phyloP scores from a whole-genome alignment of 2,113 vertebrate genomes.

The Vidua chalybeata region DNA sequence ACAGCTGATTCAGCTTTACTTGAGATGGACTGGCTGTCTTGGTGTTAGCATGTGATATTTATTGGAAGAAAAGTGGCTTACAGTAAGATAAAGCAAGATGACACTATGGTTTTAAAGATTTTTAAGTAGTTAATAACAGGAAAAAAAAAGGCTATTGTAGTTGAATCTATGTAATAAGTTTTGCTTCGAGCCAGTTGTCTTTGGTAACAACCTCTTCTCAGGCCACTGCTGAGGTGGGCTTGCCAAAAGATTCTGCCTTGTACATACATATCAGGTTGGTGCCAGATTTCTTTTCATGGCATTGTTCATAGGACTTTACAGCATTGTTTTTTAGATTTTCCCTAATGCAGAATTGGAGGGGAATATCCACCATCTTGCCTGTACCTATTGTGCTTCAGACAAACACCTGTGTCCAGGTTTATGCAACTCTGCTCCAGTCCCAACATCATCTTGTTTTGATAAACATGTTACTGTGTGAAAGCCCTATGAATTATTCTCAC shows the following conservation, averaged over 20 bases:
- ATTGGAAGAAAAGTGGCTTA: background rate
- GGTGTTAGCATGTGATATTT: background rate
- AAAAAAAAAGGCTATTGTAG: background rate
- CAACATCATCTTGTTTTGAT: background rate
- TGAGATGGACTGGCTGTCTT: background rate
- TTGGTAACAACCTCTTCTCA: background rate
- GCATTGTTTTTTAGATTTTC: background rate
- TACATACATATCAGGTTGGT: background rate
- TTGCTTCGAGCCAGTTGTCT: background rate
- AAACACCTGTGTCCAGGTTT: background rate
- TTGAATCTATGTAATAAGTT: background rate
- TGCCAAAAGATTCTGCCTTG: background rate
- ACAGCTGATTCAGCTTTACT: background rate
- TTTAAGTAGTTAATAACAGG: background rate
- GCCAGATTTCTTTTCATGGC: background rate
- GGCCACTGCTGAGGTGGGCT: background rate
- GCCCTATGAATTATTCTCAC: background rate
- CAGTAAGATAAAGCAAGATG: background rate
- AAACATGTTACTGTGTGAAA: background rate
- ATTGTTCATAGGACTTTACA: background rate
- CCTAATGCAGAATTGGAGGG: background rate
- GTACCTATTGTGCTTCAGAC: background rate
- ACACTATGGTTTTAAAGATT: background rate
- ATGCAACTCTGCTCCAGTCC: background rate
- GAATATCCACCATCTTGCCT: rapidly evolving